Evolutionary conservation across 2,797 vertebrate species (phyloP), one percentile per base, ranked within the genome.

Genomic region (Urophycis tenuis): DNA sequence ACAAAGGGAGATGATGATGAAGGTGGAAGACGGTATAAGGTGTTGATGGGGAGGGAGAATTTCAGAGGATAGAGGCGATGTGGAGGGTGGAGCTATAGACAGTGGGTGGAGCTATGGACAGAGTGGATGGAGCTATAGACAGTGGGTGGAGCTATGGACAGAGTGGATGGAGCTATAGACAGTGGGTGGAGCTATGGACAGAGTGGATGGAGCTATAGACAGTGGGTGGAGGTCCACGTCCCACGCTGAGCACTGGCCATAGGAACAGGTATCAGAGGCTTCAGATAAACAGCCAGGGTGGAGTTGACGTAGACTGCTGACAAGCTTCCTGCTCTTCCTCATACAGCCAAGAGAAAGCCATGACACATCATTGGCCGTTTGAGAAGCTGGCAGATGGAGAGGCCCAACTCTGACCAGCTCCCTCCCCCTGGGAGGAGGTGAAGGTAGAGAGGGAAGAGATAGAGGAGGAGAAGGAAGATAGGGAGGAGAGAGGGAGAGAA

Each of bases 341-440:
- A 79, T 80, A 12, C 1, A 79, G 86, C 86, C 85, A 87, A 88
- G 80, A 80, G 77, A 85, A 89, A 86, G 81, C 74, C 81, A 90
- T 85, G 84, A 89, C 86, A 89, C 86, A 85, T 87, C 85, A 90
- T 83, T 82, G 80, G 85, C 78, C 84, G 83, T 85, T 85, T 81
- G 82, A 75, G 76, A 86, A 87, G 60, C 84, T 89, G 87, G 86
- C 88, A 83, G 85, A 83, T 79, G 39, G 73, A 78, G 79, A 76
- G 69, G 80, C 82, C 74, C 81, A 80, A 84, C 83, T 86, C 82
- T 74, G 75, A 85, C 83, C 81, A 86, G 76, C 86, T 86, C 82
- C 74, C 82, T 86, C 84, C 87, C 80, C 85, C 78, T 85, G 81
- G 85, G 80, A 88, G 85, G 86, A 84, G 88, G 88, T 86, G 84